Percentiles rank a stretch among this genome's conserved stretches.
phyloP scores from a whole-genome alignment of 23 tunicate genomes.

The Botrylloides violaceus region DNA sequence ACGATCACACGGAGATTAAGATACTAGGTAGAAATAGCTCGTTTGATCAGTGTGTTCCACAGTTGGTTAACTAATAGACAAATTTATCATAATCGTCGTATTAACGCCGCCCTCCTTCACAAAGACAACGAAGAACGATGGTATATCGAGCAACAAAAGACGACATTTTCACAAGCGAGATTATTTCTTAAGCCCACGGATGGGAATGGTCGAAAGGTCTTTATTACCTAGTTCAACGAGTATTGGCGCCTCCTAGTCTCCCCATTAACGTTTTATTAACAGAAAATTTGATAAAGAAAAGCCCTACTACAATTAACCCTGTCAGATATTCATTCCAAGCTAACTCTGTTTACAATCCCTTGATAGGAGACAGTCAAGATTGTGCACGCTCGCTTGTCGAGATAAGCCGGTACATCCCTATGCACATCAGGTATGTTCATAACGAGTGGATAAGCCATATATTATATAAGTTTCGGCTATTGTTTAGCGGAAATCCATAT shows the following conservation, averaged over 20 bases:
- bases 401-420: too few species aligned
- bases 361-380: neutral
- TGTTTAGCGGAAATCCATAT: too few species aligned
- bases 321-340: neutral
- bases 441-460: neutral
- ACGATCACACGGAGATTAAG: neutral
- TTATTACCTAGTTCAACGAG: neutral
- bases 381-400: too few species aligned
- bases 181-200: neutral
- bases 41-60: neutral
- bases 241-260: neutral
- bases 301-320: constrained; percentile 1
- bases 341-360: neutral
- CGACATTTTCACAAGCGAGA: neutral
- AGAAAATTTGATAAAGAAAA: neutral
- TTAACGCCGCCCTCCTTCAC: neutral
- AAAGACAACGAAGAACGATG: constrained; percentile 1
- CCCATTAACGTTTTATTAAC: constrained; percentile 2
- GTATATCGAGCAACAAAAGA: neutral
- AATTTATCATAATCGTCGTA: neutral
- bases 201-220: neutral
- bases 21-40: neutral
- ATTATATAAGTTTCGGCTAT: too few species aligned
- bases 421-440: neutral
- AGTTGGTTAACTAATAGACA: neutral